A percentile compares a stretch with the other conserved stretches of the same genome.
phyloP scores from a whole-genome alignment of 2,797 vertebrate species.

The Poeciliopsis turneri region DNA sequence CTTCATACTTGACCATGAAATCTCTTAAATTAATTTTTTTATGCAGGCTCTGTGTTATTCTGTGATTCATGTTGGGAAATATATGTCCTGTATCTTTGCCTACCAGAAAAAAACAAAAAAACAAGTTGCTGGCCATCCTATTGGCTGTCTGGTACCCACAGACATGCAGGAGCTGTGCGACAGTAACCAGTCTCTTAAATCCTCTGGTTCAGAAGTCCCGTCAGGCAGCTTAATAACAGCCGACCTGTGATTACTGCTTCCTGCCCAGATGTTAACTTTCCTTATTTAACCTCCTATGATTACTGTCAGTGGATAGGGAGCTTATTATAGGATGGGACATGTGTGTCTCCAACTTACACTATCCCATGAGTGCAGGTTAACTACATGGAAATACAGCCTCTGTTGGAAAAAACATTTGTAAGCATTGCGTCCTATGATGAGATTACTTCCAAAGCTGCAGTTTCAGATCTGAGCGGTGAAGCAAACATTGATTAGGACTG shows the following conservation, averaged over 20 bases:
- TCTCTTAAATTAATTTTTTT: conserved; percentile 10
- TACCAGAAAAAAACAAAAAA: background rate
- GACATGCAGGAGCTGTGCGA: conserved; percentile 29
- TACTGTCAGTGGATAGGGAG: conserved; percentile 50
- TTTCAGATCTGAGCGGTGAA: conserved; percentile 44
- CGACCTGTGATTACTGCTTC: conserved; percentile 76
- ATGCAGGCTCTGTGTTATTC: background rate
- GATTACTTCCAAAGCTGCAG: conserved; percentile 33
- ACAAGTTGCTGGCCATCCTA: conserved; percentile 44
- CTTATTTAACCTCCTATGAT: conserved; percentile 73
- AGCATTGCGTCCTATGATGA: conserved; percentile 29
- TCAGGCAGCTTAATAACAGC: conserved; percentile 73
- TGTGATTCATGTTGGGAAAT: conserved; percentile 31
- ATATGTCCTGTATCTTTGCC: background rate
- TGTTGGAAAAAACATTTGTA: conserved; percentile 14
- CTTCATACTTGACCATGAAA: background rate
- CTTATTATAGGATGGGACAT: conserved; percentile 52
- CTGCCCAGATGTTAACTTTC: conserved; percentile 78
- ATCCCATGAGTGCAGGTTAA: conserved; percentile 35
- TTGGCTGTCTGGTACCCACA: conserved; percentile 51
- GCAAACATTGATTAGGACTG: conserved; percentile 14
- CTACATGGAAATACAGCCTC: conserved; percentile 16
- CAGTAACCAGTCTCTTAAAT: conserved; percentile 64
- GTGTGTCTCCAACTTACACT: conserved; percentile 34
- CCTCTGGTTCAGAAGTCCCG: conserved; percentile 61